Evolutionary conservation across 2,888 invertebrate genomes (phyloP), one percentile per base, ranked within the genome.

Genomic region (Aspidiotus rigidus): DNA sequence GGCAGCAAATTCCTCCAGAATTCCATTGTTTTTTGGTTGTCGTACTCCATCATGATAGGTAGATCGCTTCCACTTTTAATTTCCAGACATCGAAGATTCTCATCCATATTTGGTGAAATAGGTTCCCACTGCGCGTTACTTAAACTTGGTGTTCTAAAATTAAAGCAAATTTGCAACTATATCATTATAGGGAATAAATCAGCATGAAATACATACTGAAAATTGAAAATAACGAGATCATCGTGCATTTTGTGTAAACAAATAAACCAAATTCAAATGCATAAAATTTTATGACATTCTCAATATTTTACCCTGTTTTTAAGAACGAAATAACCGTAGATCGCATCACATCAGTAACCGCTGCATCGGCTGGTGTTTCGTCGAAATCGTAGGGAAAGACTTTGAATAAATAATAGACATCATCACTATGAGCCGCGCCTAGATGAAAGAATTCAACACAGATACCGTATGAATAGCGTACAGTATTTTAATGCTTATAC

Each of bases 321-420:
- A 83, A 83, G 73, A 81, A 86, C 56, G 80, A 80, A 73, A 80
- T 78, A 74, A 83, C 77, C 77, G 85, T 79, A 71, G 84, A 81
- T 1, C 84, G 73, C 66, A 86, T 78, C 0, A 77, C 73, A 11
- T 82, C 77, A 5, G 78, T 77, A 81, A 86, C 84, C 64, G 79
- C 77, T n/a, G 74, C 73, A 72, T 86, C 86, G 1, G 80, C 76
- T 1, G 78, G 73, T 0, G 78, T 77, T 16, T 76, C 76, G 7
- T 77, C 75, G 9, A 78, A 75, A 72, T 79, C 75, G 15, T 78
- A 72, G 17, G 66, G 64, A 2, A n/a, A 3, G 13, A 70, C 70
- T 41, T 72, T 72, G 9, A 74, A 64, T 16, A 73, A 62, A 62
- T 75, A 74, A 17, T 66, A 64, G 7, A 73, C 71, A 63, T 75